Percentiles rank a stretch among this genome's conserved stretches.
Evolutionary conservation across 2,113 vertebrate species (phyloP).

Genomic region (Hyla sarda): DNA sequence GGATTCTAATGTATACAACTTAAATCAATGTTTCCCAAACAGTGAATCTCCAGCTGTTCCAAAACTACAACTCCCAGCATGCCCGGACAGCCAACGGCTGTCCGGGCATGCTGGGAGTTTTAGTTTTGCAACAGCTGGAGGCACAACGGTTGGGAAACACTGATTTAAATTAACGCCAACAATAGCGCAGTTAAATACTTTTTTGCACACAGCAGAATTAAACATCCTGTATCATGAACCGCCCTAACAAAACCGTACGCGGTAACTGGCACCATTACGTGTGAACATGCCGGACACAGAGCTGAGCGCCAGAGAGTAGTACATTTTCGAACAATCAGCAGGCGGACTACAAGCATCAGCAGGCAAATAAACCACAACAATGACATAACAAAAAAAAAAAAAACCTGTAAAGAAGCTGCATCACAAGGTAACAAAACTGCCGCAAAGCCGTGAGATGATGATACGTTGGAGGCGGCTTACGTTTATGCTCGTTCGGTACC

Average conservation of each 20-base stretch:
- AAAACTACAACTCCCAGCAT: too few relatives aligned
- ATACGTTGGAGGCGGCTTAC: slow-evolving; percentile 77
- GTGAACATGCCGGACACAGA: slow-evolving; percentile 4
- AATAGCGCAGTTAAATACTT: too few relatives aligned
- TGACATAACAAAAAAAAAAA: too few relatives aligned
- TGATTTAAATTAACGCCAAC: accelerated
- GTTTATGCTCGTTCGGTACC: slow-evolving; percentile 85
- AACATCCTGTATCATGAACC: too few relatives aligned
- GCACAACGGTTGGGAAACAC: too few relatives aligned
- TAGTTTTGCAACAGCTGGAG: too few relatives aligned
- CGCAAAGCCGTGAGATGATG: slow-evolving; percentile 79
- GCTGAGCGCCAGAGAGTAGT: too few relatives aligned
- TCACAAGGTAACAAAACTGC: not conserved
- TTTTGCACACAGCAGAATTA: too few relatives aligned
- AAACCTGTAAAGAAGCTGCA: slow-evolving; percentile 50
- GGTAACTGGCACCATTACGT: not conserved
- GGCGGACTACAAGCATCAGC: slow-evolving; percentile 47
- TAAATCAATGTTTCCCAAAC: too few relatives aligned
- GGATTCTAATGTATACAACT: not conserved
- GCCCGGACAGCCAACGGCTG: too few relatives aligned
- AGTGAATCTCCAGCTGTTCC: too few relatives aligned
- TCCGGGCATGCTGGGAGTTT: too few relatives aligned
- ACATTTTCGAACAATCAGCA: slow-evolving; percentile 62
- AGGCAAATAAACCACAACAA: slow-evolving; percentile 58
- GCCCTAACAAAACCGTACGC: not conserved